Evolutionary conservation across 2,888 invertebrate genomes (phyloP), one percentile per base, ranked within the genome.

Genomic region (Geotrupes spiniger): DNA sequence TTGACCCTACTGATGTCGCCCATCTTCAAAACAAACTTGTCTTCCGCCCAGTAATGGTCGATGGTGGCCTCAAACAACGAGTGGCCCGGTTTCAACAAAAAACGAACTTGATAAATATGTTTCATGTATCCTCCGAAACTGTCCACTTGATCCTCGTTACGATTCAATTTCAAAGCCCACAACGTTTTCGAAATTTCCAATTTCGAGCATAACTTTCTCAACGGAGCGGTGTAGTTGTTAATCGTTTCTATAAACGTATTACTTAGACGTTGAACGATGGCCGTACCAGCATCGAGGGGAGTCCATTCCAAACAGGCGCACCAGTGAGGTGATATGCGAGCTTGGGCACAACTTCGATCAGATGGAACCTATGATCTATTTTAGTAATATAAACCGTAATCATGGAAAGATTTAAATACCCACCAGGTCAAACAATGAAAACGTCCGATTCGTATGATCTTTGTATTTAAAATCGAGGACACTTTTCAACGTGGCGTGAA

Each of bases 281-380:
- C 64, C 31, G 80, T 76, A 0, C 72, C 65, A 0, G 74, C 49
- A 1, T 80, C 70, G 0, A 92, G 73, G 41, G 79, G 76, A 53
- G 80, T 72, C 95, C 95, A 96, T n/a, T 82, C 80, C 1, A 95
- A 76, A 66, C 97, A 97, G 0, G 92, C 86, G 68, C 97, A 97
- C 96, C 95, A 96, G 68, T 97, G 96, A 0, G 93, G 86, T 66
- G 92, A 92, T 49, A 97, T 89, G 42, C 85, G 90, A 0, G 96
- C 95, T 69, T 92, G 85, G 3, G 83, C 80, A 69, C 95, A 95
- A 4, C 89, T 88, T 15, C 95, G 77, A 57, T 84, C 82, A 6
- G 73, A 64, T 0, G 92, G 87, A 47, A 92, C 80, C 81, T 84
- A 38, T 1, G n/a, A 15, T 16, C 29, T 21, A 5, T 10, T n/a